These are phyloP conservation scores for Sebastes taczanowskii DNA, from an alignment of 2,797 vertebrate genomes.

Conservation along the genomic window DNA sequence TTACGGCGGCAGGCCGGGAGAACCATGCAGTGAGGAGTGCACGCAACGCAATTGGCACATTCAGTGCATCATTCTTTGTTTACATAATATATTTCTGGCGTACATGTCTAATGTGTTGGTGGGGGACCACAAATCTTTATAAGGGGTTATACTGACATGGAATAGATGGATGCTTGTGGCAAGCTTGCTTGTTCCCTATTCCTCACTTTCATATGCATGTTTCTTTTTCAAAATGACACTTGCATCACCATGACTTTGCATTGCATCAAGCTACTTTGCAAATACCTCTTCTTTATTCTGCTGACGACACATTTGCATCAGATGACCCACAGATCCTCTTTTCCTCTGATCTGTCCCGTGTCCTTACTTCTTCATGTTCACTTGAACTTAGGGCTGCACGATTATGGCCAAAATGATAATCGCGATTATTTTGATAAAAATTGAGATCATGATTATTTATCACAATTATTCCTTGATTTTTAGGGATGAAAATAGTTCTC, in stretches of 20 bases:
- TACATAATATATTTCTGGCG: not conserved
- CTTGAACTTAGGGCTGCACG: not conserved
- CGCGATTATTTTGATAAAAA: no score
- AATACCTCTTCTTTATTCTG: slow-evolving; percentile 8
- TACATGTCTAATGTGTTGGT: not conserved
- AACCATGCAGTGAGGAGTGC: not conserved
- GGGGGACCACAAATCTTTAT: not conserved
- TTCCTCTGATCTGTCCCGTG: not conserved
- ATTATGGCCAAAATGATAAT: not conserved
- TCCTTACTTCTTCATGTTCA: slow-evolving; percentile 11
- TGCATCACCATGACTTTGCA: slow-evolving; percentile 50
- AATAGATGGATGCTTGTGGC: not conserved
- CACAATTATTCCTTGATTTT: no score
- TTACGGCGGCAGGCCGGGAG: not conserved
- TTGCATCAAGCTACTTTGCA: slow-evolving; percentile 36
- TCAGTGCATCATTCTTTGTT: not conserved
- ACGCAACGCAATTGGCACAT: not conserved
- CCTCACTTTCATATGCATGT: slow-evolving; percentile 32
- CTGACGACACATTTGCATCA: not conserved
- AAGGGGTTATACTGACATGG: not conserved
- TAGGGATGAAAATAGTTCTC: no score
- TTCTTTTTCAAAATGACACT: slow-evolving; percentile 20
- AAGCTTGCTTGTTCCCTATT: not conserved
- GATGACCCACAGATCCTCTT: not conserved
- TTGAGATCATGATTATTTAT: no score